Evolutionary conservation across 2,113 vertebrate genomes (phyloP), one percentile per base, ranked within the genome.

Genomic region (Lampris incognitus): DNA sequence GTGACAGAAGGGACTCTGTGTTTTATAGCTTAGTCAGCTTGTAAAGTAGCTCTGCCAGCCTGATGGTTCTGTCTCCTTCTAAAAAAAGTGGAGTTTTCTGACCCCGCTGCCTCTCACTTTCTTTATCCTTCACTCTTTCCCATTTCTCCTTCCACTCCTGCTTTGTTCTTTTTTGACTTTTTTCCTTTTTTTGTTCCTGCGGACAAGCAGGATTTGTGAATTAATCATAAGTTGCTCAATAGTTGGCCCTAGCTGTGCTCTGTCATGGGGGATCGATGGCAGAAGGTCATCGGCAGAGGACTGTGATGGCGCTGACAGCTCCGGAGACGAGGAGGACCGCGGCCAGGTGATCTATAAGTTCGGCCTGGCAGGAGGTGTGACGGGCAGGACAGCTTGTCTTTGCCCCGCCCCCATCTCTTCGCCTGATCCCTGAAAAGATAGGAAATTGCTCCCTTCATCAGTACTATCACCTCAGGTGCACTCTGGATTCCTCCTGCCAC

Each of bases 221-320:
- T 92, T 89, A 91, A 94, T 95, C 93, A 94, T 93, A 93, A 89
- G 88, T 78, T 72, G 91, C 87, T 94, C 90, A 89, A 92, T 93
- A 92, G 82, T 90, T 93, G 90, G 92, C 91, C 89, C 81, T 82
- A 83, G 91, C 88, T 79, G 83, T 84, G 87, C 88, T 90, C 86
- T 57, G 87, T 93, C 90, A 87, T 75, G 76, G 38, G 78, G 85
- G 88, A 94, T 94, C 92, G 89, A 94, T 94, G 87, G 86, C 81
- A 87, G 85, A 90, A 89, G 87, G 88, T 92, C 90, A 88, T 73
- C 79, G 81, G 73, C 83, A 48, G 8, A 44, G 69, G 38, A 71
- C 78, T 66, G 52, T 63, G 78, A 71, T 83, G 84, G 69, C 77
- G 74, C 61, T 56, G 87, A 86, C 85, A 86, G 82, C 85, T 85